Evolutionary conservation across 2,113 vertebrate genomes (phyloP).

Genomic region (Labrus mixtus): DNA sequence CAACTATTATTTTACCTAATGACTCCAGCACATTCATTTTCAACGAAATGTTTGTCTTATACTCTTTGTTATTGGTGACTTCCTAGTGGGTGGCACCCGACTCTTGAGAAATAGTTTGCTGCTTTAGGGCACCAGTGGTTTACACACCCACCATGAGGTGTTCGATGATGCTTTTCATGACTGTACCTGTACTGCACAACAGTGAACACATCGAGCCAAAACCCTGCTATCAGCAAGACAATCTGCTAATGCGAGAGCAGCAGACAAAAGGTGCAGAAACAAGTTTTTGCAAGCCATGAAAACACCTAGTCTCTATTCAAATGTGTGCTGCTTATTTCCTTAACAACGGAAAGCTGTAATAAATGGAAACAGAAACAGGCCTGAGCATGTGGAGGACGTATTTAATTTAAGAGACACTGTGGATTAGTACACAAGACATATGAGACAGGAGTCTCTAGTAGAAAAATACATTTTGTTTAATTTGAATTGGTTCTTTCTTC

Average conservation of each 20-base stretch:
- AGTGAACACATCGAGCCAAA: not conserved
- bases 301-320: not conserved
- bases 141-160: slow-evolving; percentile 11
- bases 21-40: too few species aligned
- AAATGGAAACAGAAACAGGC: not conserved
- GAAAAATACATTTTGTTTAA: too few species aligned
- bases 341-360: not conserved
- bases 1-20: too few species aligned
- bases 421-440: too few species aligned
- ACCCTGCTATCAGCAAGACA: not conserved
- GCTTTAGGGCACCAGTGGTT: not conserved
- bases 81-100: not conserved
- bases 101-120: not conserved
- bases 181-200: not conserved
- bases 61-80: not conserved
- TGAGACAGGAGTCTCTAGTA: too few species aligned
- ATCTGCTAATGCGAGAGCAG: not conserved
- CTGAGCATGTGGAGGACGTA: not conserved
- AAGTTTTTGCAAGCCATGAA: slow-evolving; percentile 36
- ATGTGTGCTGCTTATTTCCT: not conserved
- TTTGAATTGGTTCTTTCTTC: too few species aligned
- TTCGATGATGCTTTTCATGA: not conserved
- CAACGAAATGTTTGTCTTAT: too few species aligned
- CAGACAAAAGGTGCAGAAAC: slow-evolving; percentile 13
- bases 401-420: too few species aligned